These are phyloP conservation scores for Enoplolaimus lenunculus DNA, from an alignment of 2,888 invertebrate species.

Conservation along the genomic window DNA sequence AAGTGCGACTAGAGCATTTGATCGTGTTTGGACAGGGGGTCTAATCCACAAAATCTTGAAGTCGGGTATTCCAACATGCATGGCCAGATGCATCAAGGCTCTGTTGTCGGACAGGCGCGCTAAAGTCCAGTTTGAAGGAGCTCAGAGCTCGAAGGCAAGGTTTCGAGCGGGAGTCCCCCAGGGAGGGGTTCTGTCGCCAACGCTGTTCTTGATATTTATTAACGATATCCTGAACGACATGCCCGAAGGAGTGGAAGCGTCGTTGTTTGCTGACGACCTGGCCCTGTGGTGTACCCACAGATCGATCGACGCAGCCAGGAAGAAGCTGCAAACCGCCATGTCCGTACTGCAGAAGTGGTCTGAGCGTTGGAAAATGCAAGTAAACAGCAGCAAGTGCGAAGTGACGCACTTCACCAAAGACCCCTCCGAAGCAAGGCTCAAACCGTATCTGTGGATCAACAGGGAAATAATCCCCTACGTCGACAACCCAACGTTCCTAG, in stretches of 20 bases:
- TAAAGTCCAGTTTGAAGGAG: background rate
- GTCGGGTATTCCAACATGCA: background rate
- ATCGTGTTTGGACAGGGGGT: background rate
- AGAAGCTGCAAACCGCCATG: background rate
- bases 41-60: background rate
- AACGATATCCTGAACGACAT: background rate
- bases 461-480: background rate
- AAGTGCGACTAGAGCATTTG: background rate
- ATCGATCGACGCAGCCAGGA: background rate
- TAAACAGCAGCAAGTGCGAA: background rate
- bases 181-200: background rate
- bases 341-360: background rate
- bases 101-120: background rate
- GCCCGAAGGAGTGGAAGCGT: background rate
- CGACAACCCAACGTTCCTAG: background rate
- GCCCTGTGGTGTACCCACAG: background rate
- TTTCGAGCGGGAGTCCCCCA: background rate
- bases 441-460: background rate
- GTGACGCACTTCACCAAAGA: background rate
- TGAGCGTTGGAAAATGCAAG: too few species aligned
- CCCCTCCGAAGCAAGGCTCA: background rate
- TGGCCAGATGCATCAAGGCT: background rate
- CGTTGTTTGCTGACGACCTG: background rate
- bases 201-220: background rate
- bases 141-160: background rate